phyloP scores from a whole-genome alignment of 2,797 vertebrate genomes.

The Limosa lapponica region DNA sequence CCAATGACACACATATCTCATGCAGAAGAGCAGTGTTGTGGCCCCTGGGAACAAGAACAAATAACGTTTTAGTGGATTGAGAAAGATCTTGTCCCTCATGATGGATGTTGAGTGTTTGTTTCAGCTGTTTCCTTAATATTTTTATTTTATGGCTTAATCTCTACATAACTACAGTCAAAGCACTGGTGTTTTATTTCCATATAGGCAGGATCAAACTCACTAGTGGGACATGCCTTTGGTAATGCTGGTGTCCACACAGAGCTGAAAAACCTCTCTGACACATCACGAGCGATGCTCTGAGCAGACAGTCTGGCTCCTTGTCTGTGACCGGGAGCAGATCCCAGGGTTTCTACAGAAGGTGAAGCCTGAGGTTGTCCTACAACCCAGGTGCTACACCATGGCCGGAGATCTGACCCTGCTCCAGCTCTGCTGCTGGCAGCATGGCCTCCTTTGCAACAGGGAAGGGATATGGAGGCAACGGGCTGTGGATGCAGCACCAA shows the following conservation, averaged over 20 bases:
- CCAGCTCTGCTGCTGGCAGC: background rate
- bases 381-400: rapidly evolving
- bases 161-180: background rate
- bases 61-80: conserved; percentile 8
- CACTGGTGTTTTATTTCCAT: background rate
- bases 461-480: background rate
- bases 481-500: background rate
- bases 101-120: background rate
- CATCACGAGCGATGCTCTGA: rapidly evolving
- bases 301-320: background rate
- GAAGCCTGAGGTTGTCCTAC: background rate
- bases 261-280: background rate
- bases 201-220: background rate
- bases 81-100: conserved; percentile 3
- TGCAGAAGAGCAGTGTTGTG: background rate
- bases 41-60: conserved; percentile 2
- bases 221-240: background rate
- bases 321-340: background rate
- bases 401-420: background rate
- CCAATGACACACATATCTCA: background rate
- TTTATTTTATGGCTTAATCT: background rate
- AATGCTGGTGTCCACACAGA: background rate
- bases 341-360: background rate
- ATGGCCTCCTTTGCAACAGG: rapidly evolving
- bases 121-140: background rate